Conservation (phyloP, 2,797 vertebrate genomes). For the Leptodactylus fallax region DNA sequence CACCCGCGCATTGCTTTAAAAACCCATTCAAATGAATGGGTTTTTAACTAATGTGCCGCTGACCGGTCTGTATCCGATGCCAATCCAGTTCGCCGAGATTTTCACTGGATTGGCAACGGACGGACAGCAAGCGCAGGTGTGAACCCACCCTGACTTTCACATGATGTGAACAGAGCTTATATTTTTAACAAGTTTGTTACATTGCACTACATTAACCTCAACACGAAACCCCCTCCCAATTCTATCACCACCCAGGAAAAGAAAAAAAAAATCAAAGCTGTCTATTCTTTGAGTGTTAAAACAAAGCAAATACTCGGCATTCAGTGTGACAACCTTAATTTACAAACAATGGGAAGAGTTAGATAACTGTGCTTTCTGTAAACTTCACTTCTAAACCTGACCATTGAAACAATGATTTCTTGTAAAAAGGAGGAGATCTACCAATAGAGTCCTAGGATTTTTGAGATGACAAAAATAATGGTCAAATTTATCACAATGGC, state of each 20-base stretch:
- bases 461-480: neutral
- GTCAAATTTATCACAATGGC: too few relatives aligned
- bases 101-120: too few relatives aligned
- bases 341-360: neutral
- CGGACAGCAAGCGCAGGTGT: too few relatives aligned
- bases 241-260: neutral
- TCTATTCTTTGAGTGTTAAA: neutral
- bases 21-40: too few relatives aligned
- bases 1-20: too few relatives aligned
- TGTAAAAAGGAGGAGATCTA: neutral
- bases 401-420: neutral
- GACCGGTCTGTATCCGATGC: too few relatives aligned
- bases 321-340: neutral
- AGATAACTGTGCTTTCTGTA: neutral
- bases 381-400: neutral
- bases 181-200: neutral
- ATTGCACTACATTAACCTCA: neutral
- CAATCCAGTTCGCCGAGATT: too few relatives aligned
- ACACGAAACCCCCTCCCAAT: too few relatives aligned
- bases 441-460: too few relatives aligned
- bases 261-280: neutral
- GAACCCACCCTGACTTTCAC: neutral
- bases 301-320: neutral
- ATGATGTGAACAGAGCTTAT: neutral
- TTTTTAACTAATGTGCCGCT: too few relatives aligned